phyloP scores from a whole-genome alignment of 2,888 invertebrate genomes.

The Cetonia aurata region DNA sequence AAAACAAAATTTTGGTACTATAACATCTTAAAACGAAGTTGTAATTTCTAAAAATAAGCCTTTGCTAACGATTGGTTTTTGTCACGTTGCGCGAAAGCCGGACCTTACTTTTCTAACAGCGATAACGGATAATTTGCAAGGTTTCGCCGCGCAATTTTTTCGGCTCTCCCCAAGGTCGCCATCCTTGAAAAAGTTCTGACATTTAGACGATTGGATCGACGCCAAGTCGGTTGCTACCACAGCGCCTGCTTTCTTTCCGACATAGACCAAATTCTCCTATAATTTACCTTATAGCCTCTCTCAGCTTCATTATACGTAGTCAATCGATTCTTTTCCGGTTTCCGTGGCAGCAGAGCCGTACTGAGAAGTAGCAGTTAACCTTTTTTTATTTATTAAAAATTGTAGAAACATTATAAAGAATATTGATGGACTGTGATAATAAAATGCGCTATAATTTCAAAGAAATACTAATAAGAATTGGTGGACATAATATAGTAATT shows the following conservation, averaged over 20 bases:
- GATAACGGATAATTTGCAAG: constrained; percentile 14
- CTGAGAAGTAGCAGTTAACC: neutral
- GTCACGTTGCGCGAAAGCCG: constrained; percentile 8
- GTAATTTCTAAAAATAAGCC: too few species aligned
- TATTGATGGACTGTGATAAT: too few species aligned
- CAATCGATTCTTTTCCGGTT: constrained; percentile 17
- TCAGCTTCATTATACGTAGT: neutral
- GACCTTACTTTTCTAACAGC: constrained; percentile 13
- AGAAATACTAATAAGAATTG: too few species aligned
- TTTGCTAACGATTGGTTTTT: too few species aligned
- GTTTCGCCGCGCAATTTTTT: constrained; percentile 14
- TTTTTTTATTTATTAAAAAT: too few species aligned
- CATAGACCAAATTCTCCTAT: constrained; percentile 14
- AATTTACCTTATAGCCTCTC: neutral
- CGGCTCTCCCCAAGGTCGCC: constrained; percentile 34
- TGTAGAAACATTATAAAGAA: too few species aligned
- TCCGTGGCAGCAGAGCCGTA: neutral
- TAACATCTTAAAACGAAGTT: too few species aligned
- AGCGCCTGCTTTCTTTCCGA: constrained; percentile 22
- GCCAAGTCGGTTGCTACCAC: constrained; percentile 48
- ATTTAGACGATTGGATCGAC: constrained; percentile 45
- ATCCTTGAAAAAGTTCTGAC: constrained; percentile 41
- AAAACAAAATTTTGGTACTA: too few species aligned
- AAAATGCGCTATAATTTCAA: too few species aligned
- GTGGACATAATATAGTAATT: too few species aligned